Conservation (phyloP, 2,797 vertebrate species). For the Crypturellus tataupa region DNA sequence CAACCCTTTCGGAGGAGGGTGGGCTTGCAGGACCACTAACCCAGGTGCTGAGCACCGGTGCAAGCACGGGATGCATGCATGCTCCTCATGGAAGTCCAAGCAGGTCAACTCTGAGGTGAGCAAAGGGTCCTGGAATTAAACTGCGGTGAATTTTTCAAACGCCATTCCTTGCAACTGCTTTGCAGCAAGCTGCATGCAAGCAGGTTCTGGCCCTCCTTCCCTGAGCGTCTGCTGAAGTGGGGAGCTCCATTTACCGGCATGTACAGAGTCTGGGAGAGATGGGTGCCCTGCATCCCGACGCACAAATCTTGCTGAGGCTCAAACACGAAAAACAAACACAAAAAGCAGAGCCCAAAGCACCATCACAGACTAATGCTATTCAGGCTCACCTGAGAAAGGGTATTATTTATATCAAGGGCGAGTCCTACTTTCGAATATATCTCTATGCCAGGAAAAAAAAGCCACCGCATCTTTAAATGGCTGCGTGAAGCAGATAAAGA, state of each 20-base stretch:
- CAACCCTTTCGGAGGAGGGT: neutral
- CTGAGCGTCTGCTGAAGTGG: neutral
- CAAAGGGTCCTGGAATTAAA: neutral
- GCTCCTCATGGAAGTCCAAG: neutral
- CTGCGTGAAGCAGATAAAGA: slow-evolving; percentile 70
- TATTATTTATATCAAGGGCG: slow-evolving; percentile 60
- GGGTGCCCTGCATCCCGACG: neutral
- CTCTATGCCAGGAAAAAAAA: slow-evolving; percentile 50
- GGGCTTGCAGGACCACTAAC: fast-evolving
- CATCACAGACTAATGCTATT: slow-evolving; percentile 6
- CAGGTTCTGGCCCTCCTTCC: fast-evolving
- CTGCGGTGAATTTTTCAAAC: neutral
- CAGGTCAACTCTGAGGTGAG: neutral
- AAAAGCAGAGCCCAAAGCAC: neutral
- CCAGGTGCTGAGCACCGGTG: neutral
- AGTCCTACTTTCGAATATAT: slow-evolving; percentile 37
- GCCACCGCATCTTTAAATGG: slow-evolving; percentile 78
- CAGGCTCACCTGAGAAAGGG: neutral
- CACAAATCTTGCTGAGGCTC: neutral
- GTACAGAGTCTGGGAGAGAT: fast-evolving
- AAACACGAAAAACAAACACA: neutral
- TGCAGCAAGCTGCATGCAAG: neutral
- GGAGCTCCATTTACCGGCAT: neutral
- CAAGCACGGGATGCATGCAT: neutral
- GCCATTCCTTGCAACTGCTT: neutral